These are phyloP conservation scores for Zaprionus inermis DNA, from an alignment of 1,140 invertebrate species.

Conservation along the genomic window DNA sequence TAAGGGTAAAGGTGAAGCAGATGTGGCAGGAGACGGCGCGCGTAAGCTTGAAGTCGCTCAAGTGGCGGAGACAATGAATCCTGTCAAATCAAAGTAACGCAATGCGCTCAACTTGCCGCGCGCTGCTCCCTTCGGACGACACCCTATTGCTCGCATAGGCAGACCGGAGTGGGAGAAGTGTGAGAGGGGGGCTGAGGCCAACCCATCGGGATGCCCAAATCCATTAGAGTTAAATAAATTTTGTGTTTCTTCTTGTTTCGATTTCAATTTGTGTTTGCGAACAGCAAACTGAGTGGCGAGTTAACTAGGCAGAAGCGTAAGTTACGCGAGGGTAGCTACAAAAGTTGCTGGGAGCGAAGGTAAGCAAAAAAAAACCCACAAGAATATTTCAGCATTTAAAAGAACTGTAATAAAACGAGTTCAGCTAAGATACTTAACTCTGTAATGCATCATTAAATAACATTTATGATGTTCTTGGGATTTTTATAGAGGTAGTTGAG, in stretches of 20 bases:
- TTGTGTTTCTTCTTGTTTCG: conserved; percentile 50
- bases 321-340: conserved; percentile 37
- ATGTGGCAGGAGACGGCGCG: conserved; percentile 8
- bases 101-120: conserved; percentile 33
- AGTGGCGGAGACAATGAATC: conserved; percentile 80
- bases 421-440: too few species aligned
- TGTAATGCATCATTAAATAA: too few species aligned
- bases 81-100: conserved; percentile 75
- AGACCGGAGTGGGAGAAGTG: background rate
- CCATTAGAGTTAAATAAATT: conserved; percentile 80
- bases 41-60: conserved; percentile 71
- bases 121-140: background rate
- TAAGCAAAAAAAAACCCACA: too few species aligned
- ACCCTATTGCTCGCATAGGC: conserved; percentile 24
- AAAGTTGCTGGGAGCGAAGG: too few species aligned
- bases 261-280: conserved; percentile 65
- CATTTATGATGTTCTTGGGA: too few species aligned
- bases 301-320: conserved; percentile 56
- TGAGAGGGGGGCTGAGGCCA: background rate
- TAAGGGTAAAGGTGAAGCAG: background rate
- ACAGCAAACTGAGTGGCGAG: conserved; percentile 30
- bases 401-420: too few species aligned
- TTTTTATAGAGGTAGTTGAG: too few species aligned
- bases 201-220: conserved; percentile 66
- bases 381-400: too few species aligned